These are phyloP conservation scores for Microcebus jonahi DNA, from an alignment of 2,113 vertebrate species.

Conservation along the genomic window DNA sequence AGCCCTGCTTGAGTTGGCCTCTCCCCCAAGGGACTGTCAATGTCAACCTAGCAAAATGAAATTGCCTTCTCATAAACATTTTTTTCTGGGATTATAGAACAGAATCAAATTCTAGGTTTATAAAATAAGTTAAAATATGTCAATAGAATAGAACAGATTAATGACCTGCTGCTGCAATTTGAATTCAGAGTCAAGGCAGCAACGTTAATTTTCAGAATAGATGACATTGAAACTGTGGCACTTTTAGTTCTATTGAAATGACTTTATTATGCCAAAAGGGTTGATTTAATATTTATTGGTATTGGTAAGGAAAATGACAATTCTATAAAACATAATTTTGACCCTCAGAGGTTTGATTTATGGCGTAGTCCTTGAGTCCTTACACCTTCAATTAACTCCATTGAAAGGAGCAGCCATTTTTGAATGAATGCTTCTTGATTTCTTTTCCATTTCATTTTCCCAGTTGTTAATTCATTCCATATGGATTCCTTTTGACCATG, in stretches of 20 bases:
- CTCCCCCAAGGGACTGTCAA: not conserved
- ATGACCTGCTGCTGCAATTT: constrained; percentile 60
- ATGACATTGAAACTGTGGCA: constrained; percentile 27
- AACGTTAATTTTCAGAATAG: constrained; percentile 50
- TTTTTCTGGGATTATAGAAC: constrained; percentile 29
- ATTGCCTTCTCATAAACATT: constrained; percentile 41
- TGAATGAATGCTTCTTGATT: constrained; percentile 1
- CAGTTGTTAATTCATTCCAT: constrained; percentile 31
- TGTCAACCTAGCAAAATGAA: constrained; percentile 57
- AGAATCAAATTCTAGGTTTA: constrained; percentile 60
- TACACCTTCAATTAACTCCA: constrained; percentile 23
- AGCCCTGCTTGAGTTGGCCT: constrained; percentile 48
- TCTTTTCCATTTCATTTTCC: not conserved
- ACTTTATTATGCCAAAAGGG: constrained; percentile 54
- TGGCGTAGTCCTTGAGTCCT: not conserved
- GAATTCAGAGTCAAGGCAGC: constrained; percentile 37
- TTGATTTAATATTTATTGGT: constrained; percentile 64
- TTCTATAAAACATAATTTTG: constrained; percentile 37
- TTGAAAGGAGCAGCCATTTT: not conserved
- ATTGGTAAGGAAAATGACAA: constrained; percentile 27
- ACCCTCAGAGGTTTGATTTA: not conserved
- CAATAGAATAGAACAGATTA: constrained; percentile 51
- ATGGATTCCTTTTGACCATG: constrained; percentile 17
- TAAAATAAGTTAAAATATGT: constrained; percentile 62
- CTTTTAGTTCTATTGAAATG: constrained; percentile 52